phyloP scores from a whole-genome alignment of 64 coral and sea anemone species.

The Trachythela sp. region DNA sequence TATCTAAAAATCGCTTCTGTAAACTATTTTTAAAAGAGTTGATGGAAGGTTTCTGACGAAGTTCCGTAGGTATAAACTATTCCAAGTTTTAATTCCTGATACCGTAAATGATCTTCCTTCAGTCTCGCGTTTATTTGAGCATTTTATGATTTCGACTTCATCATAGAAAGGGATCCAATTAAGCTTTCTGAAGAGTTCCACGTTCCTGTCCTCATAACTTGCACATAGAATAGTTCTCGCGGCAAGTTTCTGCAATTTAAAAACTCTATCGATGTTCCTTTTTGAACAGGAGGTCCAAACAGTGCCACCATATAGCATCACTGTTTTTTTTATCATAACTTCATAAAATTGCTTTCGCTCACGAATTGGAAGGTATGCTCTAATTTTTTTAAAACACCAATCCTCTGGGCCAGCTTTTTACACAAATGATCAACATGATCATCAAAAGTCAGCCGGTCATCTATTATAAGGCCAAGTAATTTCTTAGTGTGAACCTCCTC shows the following conservation, averaged over 20 bases:
- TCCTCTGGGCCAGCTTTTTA: too few species aligned
- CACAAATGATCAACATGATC: too few species aligned
- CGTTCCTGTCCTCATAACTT: background rate
- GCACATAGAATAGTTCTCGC: background rate
- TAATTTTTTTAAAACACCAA: too few species aligned
- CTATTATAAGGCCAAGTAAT: too few species aligned
- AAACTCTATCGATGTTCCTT: background rate
- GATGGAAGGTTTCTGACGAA: background rate
- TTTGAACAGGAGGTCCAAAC: conserved; percentile 7
- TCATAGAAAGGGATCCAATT: background rate
- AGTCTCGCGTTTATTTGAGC: background rate
- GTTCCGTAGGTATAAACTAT: background rate
- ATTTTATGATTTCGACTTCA: background rate
- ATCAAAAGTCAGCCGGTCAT: too few species aligned
- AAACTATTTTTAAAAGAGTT: background rate
- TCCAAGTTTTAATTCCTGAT: background rate
- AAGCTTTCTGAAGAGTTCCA: background rate
- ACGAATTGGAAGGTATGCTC: too few species aligned
- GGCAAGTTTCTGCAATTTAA: background rate
- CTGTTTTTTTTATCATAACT: background rate
- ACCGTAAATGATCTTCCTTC: conserved; percentile 10
- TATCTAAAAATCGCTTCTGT: background rate
- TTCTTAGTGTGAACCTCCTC: too few species aligned
- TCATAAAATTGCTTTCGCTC: background rate
- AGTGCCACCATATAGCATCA: conserved; percentile 4